Evolutionary conservation across 2,888 invertebrate genomes (phyloP), one percentile per base, ranked within the genome.

Genomic region (Limnephilus auricula): DNA sequence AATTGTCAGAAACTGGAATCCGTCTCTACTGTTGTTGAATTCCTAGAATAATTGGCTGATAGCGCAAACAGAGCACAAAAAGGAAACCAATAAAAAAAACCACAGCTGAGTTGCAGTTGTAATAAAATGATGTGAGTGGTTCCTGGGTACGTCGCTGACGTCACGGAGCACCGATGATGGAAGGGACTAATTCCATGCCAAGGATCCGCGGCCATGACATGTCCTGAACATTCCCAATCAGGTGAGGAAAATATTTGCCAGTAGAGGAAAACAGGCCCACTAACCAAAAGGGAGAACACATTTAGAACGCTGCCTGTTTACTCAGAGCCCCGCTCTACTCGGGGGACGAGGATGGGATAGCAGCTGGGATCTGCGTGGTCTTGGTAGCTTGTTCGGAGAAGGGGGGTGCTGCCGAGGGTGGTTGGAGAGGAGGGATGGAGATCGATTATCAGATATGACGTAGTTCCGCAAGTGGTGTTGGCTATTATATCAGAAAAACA

Each of bases 181-280:
- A 79, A 80, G 89, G 79, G 89, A 40, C 31, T 45, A 89, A 45
- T 89, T 89, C 40, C 89, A 80, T 45, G 89, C 45, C 89, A 80
- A 89, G 89, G 89, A 89, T 89, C 30, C 80, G 89, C 89, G 89
- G 89, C 89, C 80, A 80, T 89, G 89, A 80, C 89, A 89, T 89
- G 45, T 89, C 30, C 80, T 80, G 45, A 89, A 80, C 15, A 45
- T 65, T 40, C 80, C 40, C 45, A 80, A 80, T 45, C 18, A 45
- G 80, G 40, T 13, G 30, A 89, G 31, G 30, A 45, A 25, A 65
- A 6, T 65, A n/a, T 25, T 9, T 65, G 6, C 65, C n/a, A 25
- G 25, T 65, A n/a, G n/a, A 65, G 65, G 25, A 65, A n/a, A 65
- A 65, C 65, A 65, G 65, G n/a, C 65, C 65, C 65, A 65, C 25